These are phyloP conservation scores for Chaenocephalus aceratus DNA, from an alignment of 2,113 vertebrate genomes.

Conservation along the genomic window DNA sequence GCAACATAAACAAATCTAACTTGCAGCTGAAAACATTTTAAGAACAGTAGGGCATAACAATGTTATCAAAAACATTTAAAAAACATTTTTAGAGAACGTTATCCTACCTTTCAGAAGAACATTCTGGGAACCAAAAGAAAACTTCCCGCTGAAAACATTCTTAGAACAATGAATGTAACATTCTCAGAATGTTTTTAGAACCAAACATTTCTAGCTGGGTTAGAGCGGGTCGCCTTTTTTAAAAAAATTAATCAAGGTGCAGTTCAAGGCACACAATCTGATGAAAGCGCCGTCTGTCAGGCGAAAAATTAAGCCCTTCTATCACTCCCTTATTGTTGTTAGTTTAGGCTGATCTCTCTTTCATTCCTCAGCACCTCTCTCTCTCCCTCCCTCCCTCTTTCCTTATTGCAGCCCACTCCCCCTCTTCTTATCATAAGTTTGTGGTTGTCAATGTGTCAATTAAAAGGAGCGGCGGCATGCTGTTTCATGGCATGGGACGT, in stretches of 20 bases:
- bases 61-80: no score
- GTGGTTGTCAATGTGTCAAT: constrained; percentile 79
- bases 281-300: constrained; percentile 90
- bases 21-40: no score
- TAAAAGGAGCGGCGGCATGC: constrained; percentile 63
- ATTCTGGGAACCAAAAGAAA: no score
- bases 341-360: constrained; percentile 76
- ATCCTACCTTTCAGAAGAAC: no score
- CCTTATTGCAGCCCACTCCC: constrained; percentile 18
- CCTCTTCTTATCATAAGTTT: constrained; percentile 68
- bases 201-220: no score
- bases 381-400: constrained; percentile 23
- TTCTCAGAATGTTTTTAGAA: no score
- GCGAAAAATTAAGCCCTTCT: constrained; percentile 87
- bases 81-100: no score
- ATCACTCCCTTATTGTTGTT: constrained; percentile 77
- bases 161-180: no score
- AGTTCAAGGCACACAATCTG: constrained; percentile 87
- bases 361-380: constrained; percentile 51
- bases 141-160: no score
- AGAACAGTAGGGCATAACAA: no score
- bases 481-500: constrained; percentile 59
- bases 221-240: constrained; percentile 83
- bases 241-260: constrained; percentile 93
- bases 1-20: no score